A percentile compares a stretch with the other conserved stretches of the same genome.
Conservation (phyloP, 2,113 vertebrate species). For the Gymnogyps californianus region DNA sequence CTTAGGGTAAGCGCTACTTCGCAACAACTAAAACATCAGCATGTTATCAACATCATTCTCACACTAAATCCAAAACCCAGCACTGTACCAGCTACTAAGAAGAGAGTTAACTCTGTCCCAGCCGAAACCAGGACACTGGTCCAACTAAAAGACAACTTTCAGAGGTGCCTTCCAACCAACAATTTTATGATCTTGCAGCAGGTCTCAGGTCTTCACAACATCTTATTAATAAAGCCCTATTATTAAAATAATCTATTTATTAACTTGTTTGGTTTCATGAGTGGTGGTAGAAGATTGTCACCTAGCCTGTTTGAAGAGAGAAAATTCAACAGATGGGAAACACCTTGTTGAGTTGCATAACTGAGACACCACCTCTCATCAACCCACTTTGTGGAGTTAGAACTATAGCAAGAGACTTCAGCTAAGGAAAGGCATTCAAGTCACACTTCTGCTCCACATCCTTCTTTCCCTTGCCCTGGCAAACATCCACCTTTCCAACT, state of each 20-base stretch:
- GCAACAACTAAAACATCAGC: too few relatives aligned
- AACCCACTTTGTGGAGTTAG: background rate
- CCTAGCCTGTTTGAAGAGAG: constrained; percentile 25
- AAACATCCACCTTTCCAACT: background rate
- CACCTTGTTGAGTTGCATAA: background rate
- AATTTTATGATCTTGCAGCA: background rate
- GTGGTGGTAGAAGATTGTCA: constrained; percentile 22
- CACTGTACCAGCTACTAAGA: too few relatives aligned
- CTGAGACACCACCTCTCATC: background rate
- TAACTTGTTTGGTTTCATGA: constrained; percentile 16
- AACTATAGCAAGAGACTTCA: background rate
- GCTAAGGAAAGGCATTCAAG: background rate
- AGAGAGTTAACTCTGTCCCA: too few relatives aligned
- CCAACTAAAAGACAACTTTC: background rate
- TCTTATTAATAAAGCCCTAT: background rate
- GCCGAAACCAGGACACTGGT: background rate
- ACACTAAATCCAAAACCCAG: too few relatives aligned
- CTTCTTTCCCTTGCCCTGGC: background rate
- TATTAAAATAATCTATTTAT: constrained; percentile 19
- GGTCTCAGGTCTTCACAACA: background rate
- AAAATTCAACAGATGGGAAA: background rate
- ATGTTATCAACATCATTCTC: too few relatives aligned
- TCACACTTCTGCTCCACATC: background rate
- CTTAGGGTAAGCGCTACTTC: too few relatives aligned
- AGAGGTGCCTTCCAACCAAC: background rate